Evolutionary conservation across 2,888 invertebrate species (phyloP).

Genomic region (Siphonodentalium dalli): DNA sequence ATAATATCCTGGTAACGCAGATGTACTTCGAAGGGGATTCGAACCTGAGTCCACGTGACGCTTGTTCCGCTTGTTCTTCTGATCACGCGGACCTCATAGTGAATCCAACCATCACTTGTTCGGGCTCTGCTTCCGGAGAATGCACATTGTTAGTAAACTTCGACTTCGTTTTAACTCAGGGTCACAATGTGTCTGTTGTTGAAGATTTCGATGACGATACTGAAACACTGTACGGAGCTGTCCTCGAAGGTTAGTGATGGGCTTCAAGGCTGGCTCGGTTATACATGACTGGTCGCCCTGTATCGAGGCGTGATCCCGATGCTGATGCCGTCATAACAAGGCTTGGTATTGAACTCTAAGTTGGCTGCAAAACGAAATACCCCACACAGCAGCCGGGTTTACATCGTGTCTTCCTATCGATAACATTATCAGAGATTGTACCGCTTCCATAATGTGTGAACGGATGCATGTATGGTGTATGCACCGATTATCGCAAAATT

Average conservation of each 20-base stretch:
- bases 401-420: no score
- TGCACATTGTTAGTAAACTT: conserved; percentile 24
- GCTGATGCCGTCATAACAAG: no score
- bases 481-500: no score
- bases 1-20: conserved; percentile 28
- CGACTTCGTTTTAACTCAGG: conserved; percentile 22
- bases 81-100: conserved; percentile 22
- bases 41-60: conserved; percentile 28
- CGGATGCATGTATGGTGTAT: no score
- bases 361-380: no score
- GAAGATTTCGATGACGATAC: conserved; percentile 23
- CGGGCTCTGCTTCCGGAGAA: conserved; percentile 13
- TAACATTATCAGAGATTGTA: no score
- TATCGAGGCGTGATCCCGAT: no score
- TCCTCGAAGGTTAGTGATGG: not conserved
- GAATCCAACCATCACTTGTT: conserved; percentile 20
- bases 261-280: no score
- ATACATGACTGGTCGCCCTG: no score
- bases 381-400: no score
- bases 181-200: conserved; percentile 21
- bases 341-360: no score
- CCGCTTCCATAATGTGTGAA: no score
- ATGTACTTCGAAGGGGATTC: conserved; percentile 34
- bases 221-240: not conserved
- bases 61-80: conserved; percentile 26